Evolutionary conservation across 2,888 invertebrate species (phyloP).

Genomic region (Dromius quadrimaculatus): DNA sequence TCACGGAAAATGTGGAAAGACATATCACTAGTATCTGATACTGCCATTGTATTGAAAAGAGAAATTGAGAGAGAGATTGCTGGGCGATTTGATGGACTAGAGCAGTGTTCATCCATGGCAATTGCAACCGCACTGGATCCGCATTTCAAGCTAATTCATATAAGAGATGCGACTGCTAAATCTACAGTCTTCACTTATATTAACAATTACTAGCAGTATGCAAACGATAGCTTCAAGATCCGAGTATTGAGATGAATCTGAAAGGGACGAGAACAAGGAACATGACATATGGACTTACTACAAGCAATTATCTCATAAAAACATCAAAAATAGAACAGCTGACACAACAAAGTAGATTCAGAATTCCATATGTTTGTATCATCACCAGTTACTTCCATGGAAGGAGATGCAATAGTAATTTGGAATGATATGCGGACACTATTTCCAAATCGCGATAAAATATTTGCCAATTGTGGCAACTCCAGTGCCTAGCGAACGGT

Average conservation of each 20-base stretch:
- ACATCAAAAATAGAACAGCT: neutral
- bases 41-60: constrained; percentile 30
- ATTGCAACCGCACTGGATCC: constrained; percentile 45
- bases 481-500: constrained; percentile 60
- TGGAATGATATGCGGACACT: constrained; percentile 58
- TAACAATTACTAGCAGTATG: neutral
- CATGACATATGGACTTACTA: constrained; percentile 60
- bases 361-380: constrained; percentile 58
- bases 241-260: constrained; percentile 41
- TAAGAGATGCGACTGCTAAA: constrained; percentile 52
- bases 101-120: constrained; percentile 35
- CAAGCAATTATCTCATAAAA: constrained; percentile 58
- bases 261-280: constrained; percentile 55
- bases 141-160: constrained; percentile 55
- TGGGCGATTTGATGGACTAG: constrained; percentile 50
- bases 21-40: constrained; percentile 31
- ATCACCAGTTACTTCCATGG: constrained; percentile 55
- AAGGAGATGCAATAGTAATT: constrained; percentile 57
- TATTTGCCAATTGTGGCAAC: constrained; percentile 60
- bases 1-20: constrained; percentile 40
- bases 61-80: constrained; percentile 37
- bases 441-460: constrained; percentile 58
- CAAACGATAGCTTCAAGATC: neutral
- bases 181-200: constrained; percentile 2
- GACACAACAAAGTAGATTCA: constrained; percentile 49